These are phyloP conservation scores for Nannospalax galili DNA, from an alignment of 2,113 vertebrate species.

Conservation along the genomic window DNA sequence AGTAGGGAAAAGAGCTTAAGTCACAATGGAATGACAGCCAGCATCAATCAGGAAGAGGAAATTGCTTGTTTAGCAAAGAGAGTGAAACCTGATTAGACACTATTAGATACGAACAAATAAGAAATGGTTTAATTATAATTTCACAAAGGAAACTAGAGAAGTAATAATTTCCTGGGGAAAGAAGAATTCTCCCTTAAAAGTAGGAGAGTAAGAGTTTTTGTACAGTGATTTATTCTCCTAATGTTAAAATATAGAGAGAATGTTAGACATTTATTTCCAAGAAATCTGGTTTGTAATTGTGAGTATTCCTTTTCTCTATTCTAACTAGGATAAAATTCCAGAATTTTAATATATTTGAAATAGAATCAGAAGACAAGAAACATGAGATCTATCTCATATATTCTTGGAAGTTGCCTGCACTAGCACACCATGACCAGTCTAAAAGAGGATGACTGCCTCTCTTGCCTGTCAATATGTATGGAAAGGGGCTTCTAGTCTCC, in stretches of 20 bases:
- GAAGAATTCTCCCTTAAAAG: not conserved
- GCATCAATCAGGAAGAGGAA: constrained; percentile 41
- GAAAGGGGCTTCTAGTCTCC: not conserved
- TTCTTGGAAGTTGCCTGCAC: fast-evolving
- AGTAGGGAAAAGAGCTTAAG: not conserved
- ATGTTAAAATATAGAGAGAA: constrained; percentile 30
- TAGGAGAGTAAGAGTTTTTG: constrained; percentile 19
- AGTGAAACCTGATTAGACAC: constrained; percentile 37
- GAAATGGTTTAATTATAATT: not conserved
- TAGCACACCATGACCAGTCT: not conserved
- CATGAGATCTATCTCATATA: not conserved
- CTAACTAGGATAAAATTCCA: not conserved
- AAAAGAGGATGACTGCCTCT: not conserved
- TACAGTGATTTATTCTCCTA: not conserved
- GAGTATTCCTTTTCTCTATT: not conserved
- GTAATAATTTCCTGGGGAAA: not conserved
- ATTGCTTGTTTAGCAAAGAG: constrained; percentile 46
- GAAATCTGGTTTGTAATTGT: not conserved
- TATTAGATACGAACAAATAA: not conserved
- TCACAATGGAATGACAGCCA: no score
- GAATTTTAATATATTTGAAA: not conserved
- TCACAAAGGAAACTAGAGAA: not conserved
- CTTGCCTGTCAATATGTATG: constrained; percentile 2
- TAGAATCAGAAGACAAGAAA: not conserved
- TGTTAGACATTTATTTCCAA: not conserved